phyloP scores from a whole-genome alignment of 1,140 invertebrate species.

The Venturia canescens region DNA sequence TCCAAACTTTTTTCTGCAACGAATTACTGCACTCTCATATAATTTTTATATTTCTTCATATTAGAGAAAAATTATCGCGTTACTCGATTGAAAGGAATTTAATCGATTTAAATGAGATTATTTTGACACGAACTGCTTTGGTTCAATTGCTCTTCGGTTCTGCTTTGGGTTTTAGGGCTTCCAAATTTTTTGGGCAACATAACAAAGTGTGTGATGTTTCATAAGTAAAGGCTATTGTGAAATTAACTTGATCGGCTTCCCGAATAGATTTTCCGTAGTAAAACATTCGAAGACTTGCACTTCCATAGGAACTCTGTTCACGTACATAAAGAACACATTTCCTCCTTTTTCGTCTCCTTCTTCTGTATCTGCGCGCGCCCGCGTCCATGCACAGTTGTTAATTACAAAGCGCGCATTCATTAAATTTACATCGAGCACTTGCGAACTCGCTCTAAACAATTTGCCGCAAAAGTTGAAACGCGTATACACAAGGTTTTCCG shows the following conservation, averaged over 20 bases:
- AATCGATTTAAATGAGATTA: too few species aligned
- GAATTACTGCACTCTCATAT: neutral
- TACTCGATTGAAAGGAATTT: too few species aligned
- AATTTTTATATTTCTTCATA: neutral
- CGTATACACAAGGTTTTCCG: neutral
- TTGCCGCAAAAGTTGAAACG: conserved; percentile 42
- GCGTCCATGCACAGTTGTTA: conserved; percentile 21
- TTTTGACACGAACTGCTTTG: too few species aligned
- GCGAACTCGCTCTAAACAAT: conserved; percentile 44
- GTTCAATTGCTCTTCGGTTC: too few species aligned
- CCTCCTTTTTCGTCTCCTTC: neutral
- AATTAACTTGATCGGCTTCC: neutral
- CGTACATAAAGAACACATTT: neutral
- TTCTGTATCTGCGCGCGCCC: too few species aligned
- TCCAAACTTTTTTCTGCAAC: neutral
- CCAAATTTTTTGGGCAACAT: neutral
- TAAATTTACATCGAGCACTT: conserved; percentile 49
- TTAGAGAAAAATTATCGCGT: neutral
- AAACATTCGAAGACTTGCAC: conserved; percentile 16
- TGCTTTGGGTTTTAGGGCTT: neutral
- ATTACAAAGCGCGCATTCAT: conserved; percentile 42
- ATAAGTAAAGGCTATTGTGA: neutral
- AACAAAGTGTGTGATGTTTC: neutral
- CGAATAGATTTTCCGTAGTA: conserved; percentile 11
- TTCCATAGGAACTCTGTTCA: neutral